phyloP scores from a whole-genome alignment of 2,113 vertebrate genomes.

The Asarcornis scutulata region DNA sequence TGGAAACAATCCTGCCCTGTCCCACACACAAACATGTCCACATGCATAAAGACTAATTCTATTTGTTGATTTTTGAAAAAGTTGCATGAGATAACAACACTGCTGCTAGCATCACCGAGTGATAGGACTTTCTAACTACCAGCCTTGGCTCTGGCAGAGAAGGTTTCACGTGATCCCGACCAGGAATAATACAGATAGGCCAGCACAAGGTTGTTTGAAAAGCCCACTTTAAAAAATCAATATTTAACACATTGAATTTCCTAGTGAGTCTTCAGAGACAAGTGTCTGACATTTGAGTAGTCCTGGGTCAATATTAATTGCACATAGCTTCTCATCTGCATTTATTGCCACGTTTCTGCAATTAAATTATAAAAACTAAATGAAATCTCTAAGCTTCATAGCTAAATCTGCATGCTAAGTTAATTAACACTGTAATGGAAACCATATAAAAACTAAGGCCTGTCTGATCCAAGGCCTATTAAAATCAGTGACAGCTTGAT shows the following conservation, averaged over 20 bases:
- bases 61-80: not conserved
- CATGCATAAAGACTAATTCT: not conserved
- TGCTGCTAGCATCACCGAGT: not conserved
- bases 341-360: not conserved
- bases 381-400: constrained; percentile 12
- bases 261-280: constrained; percentile 14
- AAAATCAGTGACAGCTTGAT: constrained; percentile 46
- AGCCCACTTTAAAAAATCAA: not conserved
- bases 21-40: not conserved
- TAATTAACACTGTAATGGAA: constrained; percentile 51
- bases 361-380: constrained; percentile 55
- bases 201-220: not conserved
- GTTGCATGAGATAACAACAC: not conserved
- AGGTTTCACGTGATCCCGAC: not conserved
- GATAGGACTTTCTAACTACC: not conserved
- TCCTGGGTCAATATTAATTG: constrained; percentile 42
- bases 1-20: not conserved
- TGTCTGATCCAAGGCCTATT: constrained; percentile 31
- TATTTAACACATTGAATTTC: constrained; percentile 25
- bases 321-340: constrained; percentile 25
- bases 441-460: not conserved
- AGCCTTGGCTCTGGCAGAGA: not conserved
- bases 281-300: constrained; percentile 18
- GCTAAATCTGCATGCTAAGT: constrained; percentile 38
- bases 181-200: not conserved